Base-by-base conservation (phyloP, 2,113 vertebrate species). In the Marmota monax region DNA sequence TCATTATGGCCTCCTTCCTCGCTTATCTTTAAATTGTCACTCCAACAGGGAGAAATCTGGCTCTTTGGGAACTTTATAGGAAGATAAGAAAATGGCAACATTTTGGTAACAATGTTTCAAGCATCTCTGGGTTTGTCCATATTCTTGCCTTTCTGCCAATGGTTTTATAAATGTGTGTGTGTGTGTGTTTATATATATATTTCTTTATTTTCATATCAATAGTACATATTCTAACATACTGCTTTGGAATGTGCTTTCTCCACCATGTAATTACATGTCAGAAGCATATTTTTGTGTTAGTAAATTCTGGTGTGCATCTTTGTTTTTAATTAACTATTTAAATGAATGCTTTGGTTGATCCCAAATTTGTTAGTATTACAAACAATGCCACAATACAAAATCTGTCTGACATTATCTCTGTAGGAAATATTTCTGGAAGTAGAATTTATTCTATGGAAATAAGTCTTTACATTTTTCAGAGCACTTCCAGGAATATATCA, bases 1-100 rank as follows among this genome's bases (percentile, higher is more conserved):
- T 93, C 77, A 74, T 92, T 92, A 72, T 67, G 83, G 76, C 73
- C 13, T 79, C 61, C 5, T 95, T 37, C 63, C 39, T 37, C 56
- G 42, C 70, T 90, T 85, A 16, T 84, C 88, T 87, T 2, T 95
- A 90, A 96, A 90, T 92, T 95, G 61, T 63, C 32, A 61, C 61
- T 65, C 73, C 61, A 88, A 82, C 61, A 96, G 61, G 16, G 77
- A 95, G 61, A 96, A 82, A 42, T 37, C 48, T 94, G 85, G 53
- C 18, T 90, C 53, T 88, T 61, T 10, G 7, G 88, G 69, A 82
- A 85, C 23, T 76, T 84, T 95, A 92, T 83, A 95, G 94, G 61
- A 27, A 53, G 67, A 92, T 82, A 88, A 92, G 74, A 48, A 76
- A 86, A 58, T 72, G 48, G 11, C 92, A 94, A 94, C 72, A 90